Conservation (phyloP, 2,113 vertebrate species). For the Charina bottae region DNA sequence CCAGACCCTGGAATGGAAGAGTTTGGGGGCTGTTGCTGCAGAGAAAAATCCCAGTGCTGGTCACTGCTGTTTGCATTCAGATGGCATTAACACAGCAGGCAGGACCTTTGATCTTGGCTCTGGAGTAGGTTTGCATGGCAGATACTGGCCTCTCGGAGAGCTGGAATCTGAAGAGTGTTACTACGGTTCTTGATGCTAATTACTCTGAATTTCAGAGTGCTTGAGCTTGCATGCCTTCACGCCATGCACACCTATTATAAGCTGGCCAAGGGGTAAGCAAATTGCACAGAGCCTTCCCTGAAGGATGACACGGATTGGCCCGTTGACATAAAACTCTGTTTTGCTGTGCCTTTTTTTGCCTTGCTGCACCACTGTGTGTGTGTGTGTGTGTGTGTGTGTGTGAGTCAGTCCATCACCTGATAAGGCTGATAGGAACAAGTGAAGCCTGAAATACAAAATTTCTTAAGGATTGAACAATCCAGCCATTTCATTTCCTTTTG, state of each 20-base stretch:
- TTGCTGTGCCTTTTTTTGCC: constrained; percentile 37
- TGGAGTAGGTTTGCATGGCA: not conserved
- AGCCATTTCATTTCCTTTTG: constrained; percentile 1
- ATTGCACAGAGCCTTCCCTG: not conserved
- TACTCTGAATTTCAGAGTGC: not conserved
- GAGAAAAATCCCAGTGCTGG: not conserved
- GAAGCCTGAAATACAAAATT: constrained; percentile 16
- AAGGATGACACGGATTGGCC: not conserved
- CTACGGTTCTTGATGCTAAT: not conserved
- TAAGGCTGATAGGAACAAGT: constrained; percentile 43
- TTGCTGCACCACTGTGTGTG: not conserved
- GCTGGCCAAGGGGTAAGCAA: not conserved
- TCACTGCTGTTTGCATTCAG: not conserved
- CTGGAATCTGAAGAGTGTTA: not conserved
- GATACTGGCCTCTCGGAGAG: no score
- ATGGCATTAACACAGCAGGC: not conserved
- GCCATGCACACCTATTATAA: not conserved
- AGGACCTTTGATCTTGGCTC: not conserved
- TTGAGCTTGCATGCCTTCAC: not conserved
- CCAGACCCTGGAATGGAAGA: not conserved
- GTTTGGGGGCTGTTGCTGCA: not conserved
- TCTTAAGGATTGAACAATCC: constrained; percentile 22
- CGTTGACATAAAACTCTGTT: constrained; percentile 3
- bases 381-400: not conserved
- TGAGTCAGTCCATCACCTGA: not conserved